Percentiles rank a stretch among this genome's conserved stretches.
Evolutionary conservation across 2,113 vertebrate species (phyloP).

Genomic region (Urocynchramus pylzowi): DNA sequence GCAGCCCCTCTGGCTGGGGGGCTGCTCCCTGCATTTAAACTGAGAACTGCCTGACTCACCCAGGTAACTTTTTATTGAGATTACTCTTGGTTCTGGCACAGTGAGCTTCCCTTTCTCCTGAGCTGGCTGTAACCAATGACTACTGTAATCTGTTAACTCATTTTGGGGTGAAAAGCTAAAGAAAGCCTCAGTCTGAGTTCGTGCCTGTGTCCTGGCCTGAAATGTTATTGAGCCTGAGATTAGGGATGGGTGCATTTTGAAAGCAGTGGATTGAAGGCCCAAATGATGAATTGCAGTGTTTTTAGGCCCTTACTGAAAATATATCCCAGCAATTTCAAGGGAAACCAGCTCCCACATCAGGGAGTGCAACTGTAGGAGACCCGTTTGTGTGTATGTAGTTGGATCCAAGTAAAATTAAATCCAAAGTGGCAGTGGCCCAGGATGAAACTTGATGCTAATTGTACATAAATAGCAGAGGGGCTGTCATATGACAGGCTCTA

Average conservation of each 20-base stretch:
- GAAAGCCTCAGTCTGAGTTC: not conserved
- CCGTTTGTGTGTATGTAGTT: not conserved
- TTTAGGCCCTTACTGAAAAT: not conserved
- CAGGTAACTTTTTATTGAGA: not conserved
- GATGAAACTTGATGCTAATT: constrained; percentile 43
- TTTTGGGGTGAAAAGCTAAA: not conserved
- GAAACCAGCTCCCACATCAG: not conserved
- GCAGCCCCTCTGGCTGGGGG: not conserved
- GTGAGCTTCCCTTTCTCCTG: not conserved
- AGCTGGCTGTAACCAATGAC: not conserved
- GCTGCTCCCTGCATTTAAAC: not conserved
- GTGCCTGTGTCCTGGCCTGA: not conserved
- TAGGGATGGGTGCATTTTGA: not conserved
- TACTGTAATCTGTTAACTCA: not conserved
- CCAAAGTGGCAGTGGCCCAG: not conserved
- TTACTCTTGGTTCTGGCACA: not conserved
- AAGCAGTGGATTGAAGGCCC: not conserved
- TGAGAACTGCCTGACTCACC: not conserved
- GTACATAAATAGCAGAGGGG: constrained; percentile 19
- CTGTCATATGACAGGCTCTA: constrained; percentile 26
- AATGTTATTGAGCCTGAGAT: not conserved
- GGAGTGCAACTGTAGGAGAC: not conserved
- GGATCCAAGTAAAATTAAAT: not conserved
- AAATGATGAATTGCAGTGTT: not conserved
- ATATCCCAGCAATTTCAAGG: not conserved